phyloP scores from a whole-genome alignment of 1,140 invertebrate genomes.

The Oryctes rhinoceros region DNA sequence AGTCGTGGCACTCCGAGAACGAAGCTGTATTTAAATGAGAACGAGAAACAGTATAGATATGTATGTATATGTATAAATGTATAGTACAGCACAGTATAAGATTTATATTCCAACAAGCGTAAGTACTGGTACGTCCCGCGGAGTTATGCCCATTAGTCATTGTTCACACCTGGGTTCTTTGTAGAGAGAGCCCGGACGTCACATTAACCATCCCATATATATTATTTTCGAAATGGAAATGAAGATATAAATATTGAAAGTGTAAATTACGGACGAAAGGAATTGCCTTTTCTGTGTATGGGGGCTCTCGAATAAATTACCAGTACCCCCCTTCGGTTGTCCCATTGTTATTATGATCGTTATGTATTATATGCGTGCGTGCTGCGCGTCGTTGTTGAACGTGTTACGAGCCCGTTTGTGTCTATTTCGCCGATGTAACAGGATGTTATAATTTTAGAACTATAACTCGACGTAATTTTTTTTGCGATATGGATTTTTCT shows the following conservation, averaged over 20 bases:
- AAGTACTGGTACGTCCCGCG: constrained; percentile 50
- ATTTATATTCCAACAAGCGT: constrained; percentile 49
- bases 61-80: constrained; percentile 2
- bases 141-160: constrained; percentile 51
- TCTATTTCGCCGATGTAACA: neutral
- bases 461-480: too few relatives aligned
- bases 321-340: constrained; percentile 4
- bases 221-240: constrained; percentile 48
- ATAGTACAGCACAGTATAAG: constrained; percentile 38
- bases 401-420: neutral
- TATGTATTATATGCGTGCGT: neutral
- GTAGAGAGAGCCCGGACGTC: constrained; percentile 45
- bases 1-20: neutral
- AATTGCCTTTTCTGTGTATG: constrained; percentile 24
- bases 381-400: neutral
- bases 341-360: constrained; percentile 9
- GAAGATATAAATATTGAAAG: constrained; percentile 52
- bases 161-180: constrained; percentile 50
- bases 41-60: neutral
- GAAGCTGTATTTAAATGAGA: constrained; percentile 22
- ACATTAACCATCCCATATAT: constrained; percentile 48
- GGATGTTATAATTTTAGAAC: constrained; percentile 1
- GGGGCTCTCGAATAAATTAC: constrained; percentile 9
- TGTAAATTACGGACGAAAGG: constrained; percentile 46
- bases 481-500: too few relatives aligned